Conservation (phyloP, 1,140 invertebrate genomes). For the Meloidogyne hapla region DNA sequence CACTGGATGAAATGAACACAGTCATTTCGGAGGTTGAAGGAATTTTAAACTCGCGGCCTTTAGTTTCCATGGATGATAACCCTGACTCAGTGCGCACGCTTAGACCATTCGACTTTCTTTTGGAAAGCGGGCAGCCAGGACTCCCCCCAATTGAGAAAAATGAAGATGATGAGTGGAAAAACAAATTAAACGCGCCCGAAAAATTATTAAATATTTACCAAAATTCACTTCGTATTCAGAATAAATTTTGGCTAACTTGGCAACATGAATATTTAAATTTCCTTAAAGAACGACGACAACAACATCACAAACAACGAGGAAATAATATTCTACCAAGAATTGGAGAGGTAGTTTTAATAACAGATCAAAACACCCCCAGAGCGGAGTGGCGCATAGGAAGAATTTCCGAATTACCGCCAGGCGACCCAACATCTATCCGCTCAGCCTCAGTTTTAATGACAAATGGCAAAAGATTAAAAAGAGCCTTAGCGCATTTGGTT, state of each 20-base stretch:
- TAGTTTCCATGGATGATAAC: conserved; percentile 18
- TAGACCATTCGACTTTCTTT: neutral
- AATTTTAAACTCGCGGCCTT: neutral
- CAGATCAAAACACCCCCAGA: neutral
- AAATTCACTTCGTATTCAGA: conserved; percentile 6
- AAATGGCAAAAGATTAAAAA: too few species aligned
- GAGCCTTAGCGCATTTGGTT: too few species aligned
- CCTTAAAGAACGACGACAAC: conserved; percentile 7
- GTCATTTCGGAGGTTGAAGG: conserved; percentile 5
- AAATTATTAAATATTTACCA: neutral
- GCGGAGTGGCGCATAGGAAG: too few species aligned
- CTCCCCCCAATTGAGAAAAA: neutral
- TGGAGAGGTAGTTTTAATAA: neutral
- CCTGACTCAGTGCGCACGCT: conserved; percentile 6
- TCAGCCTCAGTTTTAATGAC: too few species aligned
- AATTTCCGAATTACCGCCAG: too few species aligned
- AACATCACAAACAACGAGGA: neutral
- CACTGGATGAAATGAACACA: neutral
- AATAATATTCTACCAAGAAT: neutral
- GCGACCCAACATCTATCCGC: too few species aligned
- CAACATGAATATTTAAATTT: neutral
- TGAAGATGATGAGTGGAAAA: neutral
- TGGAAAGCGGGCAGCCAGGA: neutral
- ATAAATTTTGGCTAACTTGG: conserved; percentile 11
- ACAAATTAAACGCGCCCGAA: neutral